Evolutionary conservation across 2,113 vertebrate genomes (phyloP).

Genomic region (Lepus europaeus): DNA sequence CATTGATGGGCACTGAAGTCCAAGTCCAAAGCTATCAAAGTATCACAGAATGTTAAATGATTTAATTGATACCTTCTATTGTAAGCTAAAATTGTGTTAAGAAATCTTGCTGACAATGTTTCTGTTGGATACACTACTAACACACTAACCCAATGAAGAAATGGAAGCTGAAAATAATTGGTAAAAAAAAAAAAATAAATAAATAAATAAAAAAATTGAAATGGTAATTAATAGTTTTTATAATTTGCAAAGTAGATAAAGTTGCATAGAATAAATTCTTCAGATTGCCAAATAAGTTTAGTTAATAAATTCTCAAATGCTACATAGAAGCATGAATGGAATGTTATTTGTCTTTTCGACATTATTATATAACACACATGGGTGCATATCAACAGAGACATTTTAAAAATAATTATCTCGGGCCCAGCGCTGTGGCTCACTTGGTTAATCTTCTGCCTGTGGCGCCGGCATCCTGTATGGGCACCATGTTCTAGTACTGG

Average conservation of each 20-base stretch:
- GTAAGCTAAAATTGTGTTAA: not conserved
- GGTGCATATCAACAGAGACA: not conserved
- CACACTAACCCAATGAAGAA: not conserved
- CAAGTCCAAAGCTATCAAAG: not conserved
- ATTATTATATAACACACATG: not conserved
- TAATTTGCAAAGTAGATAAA: not conserved
- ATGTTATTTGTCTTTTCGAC: not conserved
- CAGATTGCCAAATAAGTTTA: not conserved
- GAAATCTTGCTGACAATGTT: not conserved
- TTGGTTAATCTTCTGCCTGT: too few species aligned
- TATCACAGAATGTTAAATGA: not conserved
- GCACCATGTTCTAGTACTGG: too few species aligned
- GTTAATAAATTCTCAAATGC: not conserved
- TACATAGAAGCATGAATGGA: not conserved
- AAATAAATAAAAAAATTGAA: not conserved
- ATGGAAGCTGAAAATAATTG: not conserved
- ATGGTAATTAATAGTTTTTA: not conserved
- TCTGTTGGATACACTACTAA: not conserved
- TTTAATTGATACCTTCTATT: not conserved
- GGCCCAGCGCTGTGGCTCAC: too few species aligned
- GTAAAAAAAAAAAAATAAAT: not conserved
- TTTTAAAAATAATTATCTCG: not conserved
- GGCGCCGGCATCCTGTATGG: too few species aligned
- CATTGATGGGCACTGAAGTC: not conserved
- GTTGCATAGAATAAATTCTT: not conserved